These are phyloP conservation scores for Cantharis flavilabris DNA, from an alignment of 2,888 invertebrate genomes.

Conservation along the genomic window DNA sequence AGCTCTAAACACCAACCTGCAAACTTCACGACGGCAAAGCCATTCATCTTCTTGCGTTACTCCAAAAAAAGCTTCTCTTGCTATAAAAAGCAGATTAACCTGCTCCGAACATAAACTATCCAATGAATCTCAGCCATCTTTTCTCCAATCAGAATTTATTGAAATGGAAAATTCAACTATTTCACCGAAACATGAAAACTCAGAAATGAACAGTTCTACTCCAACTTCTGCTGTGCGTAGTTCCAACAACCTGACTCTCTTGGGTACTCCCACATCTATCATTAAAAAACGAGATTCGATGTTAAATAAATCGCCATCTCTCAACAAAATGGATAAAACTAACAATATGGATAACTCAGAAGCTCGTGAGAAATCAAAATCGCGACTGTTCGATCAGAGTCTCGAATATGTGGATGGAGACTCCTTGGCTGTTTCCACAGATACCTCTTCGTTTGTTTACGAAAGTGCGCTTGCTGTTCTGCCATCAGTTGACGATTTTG, in stretches of 20 bases:
- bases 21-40: not conserved
- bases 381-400: not conserved
- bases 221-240: not conserved
- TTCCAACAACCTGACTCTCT: not conserved
- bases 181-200: not conserved
- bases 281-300: not conserved
- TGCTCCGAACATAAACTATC: not conserved
- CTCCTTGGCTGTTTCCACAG: not conserved
- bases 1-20: not conserved
- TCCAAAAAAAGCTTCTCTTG: not conserved
- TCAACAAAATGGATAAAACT: not conserved
- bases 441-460: conserved; percentile 1
- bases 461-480: not conserved
- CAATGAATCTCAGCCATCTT: not conserved
- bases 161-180: not conserved
- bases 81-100: not conserved
- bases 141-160: not conserved
- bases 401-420: not conserved
- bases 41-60: not conserved
- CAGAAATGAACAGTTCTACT: not conserved
- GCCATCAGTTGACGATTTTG: not conserved
- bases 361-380: not conserved
- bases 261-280: not conserved
- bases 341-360: not conserved
- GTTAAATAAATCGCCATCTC: not conserved